Percentiles rank a stretch among this genome's conserved stretches.
Evolutionary conservation across 2,888 invertebrate genomes (phyloP).

Genomic region (Drosophila melanocephala): DNA sequence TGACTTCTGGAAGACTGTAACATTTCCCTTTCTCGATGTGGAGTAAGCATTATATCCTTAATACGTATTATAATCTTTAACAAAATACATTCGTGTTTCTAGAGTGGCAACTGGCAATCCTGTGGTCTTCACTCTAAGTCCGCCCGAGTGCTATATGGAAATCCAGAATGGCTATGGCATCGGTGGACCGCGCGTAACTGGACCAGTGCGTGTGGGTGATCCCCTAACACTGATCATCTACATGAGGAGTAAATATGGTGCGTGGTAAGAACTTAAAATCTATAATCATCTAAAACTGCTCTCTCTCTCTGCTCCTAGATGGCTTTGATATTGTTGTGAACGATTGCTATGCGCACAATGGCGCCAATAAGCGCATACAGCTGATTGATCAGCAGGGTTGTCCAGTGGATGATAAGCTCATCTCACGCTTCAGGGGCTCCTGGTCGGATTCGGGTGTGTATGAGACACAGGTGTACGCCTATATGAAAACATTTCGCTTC

Average conservation of each 20-base stretch:
- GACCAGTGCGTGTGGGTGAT: conserved; percentile 96
- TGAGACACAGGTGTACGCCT: conserved; percentile 97
- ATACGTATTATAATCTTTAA: neutral
- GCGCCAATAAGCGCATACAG: conserved; percentile 95
- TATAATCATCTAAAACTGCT: neutral
- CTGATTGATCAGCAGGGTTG: conserved; percentile 97
- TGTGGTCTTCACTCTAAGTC: conserved; percentile 95
- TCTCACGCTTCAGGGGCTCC: conserved; percentile 96
- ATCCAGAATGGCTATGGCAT: conserved; percentile 96
- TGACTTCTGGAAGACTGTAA: conserved; percentile 98
- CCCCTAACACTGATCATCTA: conserved; percentile 96
- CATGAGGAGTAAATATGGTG: conserved; percentile 97
- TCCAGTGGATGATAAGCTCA: conserved; percentile 96
- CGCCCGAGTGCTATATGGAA: conserved; percentile 98
- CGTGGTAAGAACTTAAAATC: conserved; percentile 60
- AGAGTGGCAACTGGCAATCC: conserved; percentile 98
- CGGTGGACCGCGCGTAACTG: conserved; percentile 93
- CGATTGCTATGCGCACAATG: conserved; percentile 97
- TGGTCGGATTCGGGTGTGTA: conserved; percentile 96
- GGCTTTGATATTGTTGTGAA: conserved; percentile 98
- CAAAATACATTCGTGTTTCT: accelerated
- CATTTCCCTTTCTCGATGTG: conserved; percentile 96
- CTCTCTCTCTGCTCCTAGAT: conserved; percentile 86
- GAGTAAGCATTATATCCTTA: conserved; percentile 90
- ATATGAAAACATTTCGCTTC: conserved; percentile 95